These are phyloP conservation scores for Drosophila pruinosa DNA, from an alignment of 1,140 invertebrate species.

Conservation along the genomic window DNA sequence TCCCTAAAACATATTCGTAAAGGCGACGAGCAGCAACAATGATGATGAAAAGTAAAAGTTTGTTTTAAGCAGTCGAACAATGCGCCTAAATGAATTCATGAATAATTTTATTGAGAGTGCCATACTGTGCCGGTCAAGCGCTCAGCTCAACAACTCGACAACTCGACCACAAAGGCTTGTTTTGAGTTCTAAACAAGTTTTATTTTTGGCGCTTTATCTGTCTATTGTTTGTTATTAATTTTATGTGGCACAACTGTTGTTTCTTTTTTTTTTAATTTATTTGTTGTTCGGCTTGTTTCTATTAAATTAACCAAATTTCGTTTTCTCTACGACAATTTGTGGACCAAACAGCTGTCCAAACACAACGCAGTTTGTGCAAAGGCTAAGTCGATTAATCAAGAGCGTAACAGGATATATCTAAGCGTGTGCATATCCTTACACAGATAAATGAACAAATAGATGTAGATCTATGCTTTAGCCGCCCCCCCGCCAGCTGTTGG, in stretches of 20 bases:
- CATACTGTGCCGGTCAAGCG: no score
- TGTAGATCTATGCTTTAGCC: neutral
- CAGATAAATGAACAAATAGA: neutral
- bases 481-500: slow-evolving; percentile 16
- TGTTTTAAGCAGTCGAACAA: slow-evolving; percentile 60
- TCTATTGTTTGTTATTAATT: slow-evolving; percentile 46
- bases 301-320: slow-evolving; percentile 5
- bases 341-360: neutral
- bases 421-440: neutral
- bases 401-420: slow-evolving; percentile 7
- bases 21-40: slow-evolving; percentile 41
- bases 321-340: slow-evolving; percentile 10
- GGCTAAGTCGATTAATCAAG: neutral
- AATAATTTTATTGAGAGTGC: slow-evolving; percentile 57
- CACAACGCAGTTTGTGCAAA: neutral
- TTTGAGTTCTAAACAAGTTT: slow-evolving; percentile 69
- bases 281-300: neutral
- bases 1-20: slow-evolving; percentile 7
- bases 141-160: no score
- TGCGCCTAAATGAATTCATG: slow-evolving; percentile 61
- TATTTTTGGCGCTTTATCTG: slow-evolving; percentile 3
- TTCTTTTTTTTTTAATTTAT: slow-evolving; percentile 20
- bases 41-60: slow-evolving; percentile 72
- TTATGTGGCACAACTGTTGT: slow-evolving; percentile 43
- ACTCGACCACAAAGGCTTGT: neutral